A percentile compares a stretch with the other conserved stretches of the same genome.
Evolutionary conservation across 2,797 vertebrate genomes (phyloP).

Genomic region (Poeciliopsis paucimaculata): DNA sequence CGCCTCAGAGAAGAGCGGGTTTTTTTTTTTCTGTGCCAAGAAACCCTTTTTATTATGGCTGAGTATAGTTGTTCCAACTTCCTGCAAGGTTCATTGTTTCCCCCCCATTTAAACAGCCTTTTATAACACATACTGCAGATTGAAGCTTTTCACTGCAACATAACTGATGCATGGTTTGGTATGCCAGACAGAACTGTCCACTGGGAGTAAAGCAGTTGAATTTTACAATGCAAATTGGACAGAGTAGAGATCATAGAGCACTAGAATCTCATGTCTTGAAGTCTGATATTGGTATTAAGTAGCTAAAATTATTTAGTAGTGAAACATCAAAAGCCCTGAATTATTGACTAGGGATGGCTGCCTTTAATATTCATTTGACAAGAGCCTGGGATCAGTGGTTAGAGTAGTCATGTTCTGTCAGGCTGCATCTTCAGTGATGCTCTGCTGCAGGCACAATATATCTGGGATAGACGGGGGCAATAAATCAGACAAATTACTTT

Average conservation of each 20-base stretch:
- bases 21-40: conserved; percentile 51
- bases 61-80: conserved; percentile 41
- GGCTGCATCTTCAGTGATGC: conserved; percentile 38
- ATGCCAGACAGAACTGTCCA: not conserved
- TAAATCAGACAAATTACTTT: conserved; percentile 66
- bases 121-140: conserved; percentile 12
- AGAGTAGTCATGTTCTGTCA: conserved; percentile 23
- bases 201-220: conserved; percentile 7
- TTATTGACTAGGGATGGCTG: conserved; percentile 28
- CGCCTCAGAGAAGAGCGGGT: conserved; percentile 36
- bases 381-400: not conserved
- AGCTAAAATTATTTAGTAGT: conserved; percentile 34
- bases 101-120: not conserved
- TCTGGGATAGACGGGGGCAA: conserved; percentile 43
- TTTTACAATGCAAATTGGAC: conserved; percentile 7
- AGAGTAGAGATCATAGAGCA: conserved; percentile 33
- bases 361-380: conserved; percentile 10
- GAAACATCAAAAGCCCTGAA: conserved; percentile 10
- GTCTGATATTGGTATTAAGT: conserved; percentile 35
- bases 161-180: not conserved
- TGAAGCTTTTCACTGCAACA: conserved; percentile 13
- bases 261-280: conserved; percentile 40
- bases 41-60: conserved; percentile 55
- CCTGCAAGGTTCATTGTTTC: conserved; percentile 36
- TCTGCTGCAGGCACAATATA: conserved; percentile 19